Base-by-base conservation (phyloP, 2,797 vertebrate genomes). In the Gallinago nigripennis region DNA sequence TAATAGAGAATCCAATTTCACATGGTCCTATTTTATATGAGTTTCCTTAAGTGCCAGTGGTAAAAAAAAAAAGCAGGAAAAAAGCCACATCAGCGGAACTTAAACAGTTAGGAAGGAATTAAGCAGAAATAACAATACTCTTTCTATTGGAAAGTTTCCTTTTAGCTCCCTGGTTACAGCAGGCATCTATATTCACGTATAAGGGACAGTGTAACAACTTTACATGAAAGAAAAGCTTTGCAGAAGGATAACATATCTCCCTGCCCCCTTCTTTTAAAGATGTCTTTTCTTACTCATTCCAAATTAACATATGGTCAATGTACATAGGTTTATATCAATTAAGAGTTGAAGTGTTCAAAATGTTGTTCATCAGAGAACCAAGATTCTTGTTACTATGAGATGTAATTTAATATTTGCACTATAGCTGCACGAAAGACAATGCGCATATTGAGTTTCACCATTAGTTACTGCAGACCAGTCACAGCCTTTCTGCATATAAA, bases 381-480 rank as follows among this genome's bases (percentile, higher is more conserved):
- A 64, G 90, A 70, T 57, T 83, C 60, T 80, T 78, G 51, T 68
- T 86, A 71, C 86, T 85, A 21, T 48, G 72, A 28, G 30, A 86
- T n/a, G 95, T 96, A 97, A 98, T 92, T 90, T 53, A 95, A 95
- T 91, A 94, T 71, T 83, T 77, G 54, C 65, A 85, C 79, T 57
- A 57, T 68, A 82, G 78, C 89, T 84, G 51, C 88, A 85, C 1
- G 7, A 80, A 95, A 96, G 97, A 97, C 96, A 97, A 94, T 94
- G 88, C 58, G 51, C 66, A 51, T 76, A 80, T 96, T 96, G 70
- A 91, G 61, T 97, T 97, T 95, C 95, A 92, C 72, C 85, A 78
- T 83, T 81, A 27, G 54, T 95, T 94, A 94, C 90, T 91, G 94
- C 73, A 43, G 76, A 90, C 76, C 65, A 96, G 94, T 96, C 88